A percentile compares a stretch with the other conserved stretches of the same genome.
Conservation (phyloP, 2,113 vertebrate species). For the Podiceps cristatus region DNA sequence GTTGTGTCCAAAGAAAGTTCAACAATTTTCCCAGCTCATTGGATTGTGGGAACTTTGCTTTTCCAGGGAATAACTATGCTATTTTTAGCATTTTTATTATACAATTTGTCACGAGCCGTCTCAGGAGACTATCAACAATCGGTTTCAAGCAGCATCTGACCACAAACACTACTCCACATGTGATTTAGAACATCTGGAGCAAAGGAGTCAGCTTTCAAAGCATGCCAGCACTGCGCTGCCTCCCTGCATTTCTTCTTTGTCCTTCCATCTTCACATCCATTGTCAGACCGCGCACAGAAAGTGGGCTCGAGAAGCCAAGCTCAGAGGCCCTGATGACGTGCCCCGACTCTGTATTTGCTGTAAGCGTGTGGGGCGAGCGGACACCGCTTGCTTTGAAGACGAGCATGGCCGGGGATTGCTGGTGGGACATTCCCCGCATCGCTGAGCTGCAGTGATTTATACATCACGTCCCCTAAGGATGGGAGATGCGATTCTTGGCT, state of each 20-base stretch:
- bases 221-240: neutral
- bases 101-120: conserved; percentile 79
- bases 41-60: conserved; percentile 83
- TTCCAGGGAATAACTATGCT: conserved; percentile 77
- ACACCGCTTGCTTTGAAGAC: neutral
- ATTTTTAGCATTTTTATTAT: conserved; percentile 86
- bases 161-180: conserved; percentile 78
- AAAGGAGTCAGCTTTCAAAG: neutral
- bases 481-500: neutral
- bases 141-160: conserved; percentile 76
- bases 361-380: fast-evolving
- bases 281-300: neutral
- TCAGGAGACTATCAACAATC: conserved; percentile 81
- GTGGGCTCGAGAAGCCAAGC: neutral
- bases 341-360: fast-evolving
- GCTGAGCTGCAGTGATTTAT: neutral
- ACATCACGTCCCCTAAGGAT: neutral
- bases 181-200: conserved; percentile 79
- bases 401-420: neutral
- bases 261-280: neutral
- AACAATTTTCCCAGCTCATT: conserved; percentile 82
- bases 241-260: neutral
- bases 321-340: neutral
- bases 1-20: conserved; percentile 68
- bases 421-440: neutral